Percentiles rank a stretch among this genome's conserved stretches.
phyloP scores from a whole-genome alignment of 2,888 invertebrate species.

The Coronaproctus castanopsis region DNA sequence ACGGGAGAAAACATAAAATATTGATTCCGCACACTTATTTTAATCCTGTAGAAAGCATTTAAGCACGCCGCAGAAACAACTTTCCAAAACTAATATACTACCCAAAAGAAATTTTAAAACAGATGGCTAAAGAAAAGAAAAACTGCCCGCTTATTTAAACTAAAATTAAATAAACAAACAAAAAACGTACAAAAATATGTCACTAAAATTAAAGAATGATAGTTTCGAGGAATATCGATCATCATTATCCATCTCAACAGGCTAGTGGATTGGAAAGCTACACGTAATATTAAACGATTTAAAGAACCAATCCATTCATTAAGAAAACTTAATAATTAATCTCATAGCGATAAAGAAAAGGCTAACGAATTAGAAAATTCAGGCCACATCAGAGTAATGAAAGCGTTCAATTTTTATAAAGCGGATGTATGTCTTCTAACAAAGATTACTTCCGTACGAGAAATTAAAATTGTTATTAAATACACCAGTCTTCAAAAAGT shows the following conservation, averaged over 20 bases:
- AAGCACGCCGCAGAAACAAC: neutral
- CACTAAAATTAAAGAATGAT: neutral
- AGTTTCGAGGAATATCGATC: neutral
- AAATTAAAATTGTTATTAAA: neutral
- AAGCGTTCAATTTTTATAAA: neutral
- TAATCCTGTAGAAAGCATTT: neutral
- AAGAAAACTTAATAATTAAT: neutral
- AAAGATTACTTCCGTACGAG: neutral
- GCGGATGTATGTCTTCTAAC: neutral
- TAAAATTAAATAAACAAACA: neutral
- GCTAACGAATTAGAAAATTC: neutral
- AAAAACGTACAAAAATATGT: neutral
- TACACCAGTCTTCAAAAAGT: neutral
- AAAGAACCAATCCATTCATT: neutral
- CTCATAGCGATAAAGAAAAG: neutral
- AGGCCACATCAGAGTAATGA: neutral
- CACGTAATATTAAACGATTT: neutral
- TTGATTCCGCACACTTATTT: neutral
- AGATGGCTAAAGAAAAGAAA: neutral
- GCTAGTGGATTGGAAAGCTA: neutral
- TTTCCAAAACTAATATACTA: no score
- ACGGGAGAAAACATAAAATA: neutral
- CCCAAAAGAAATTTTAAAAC: neutral
- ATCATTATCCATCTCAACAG: neutral
- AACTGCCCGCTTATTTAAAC: neutral